Base-by-base conservation (phyloP, 2,113 vertebrate species). In the Falcunculus frontatus region DNA sequence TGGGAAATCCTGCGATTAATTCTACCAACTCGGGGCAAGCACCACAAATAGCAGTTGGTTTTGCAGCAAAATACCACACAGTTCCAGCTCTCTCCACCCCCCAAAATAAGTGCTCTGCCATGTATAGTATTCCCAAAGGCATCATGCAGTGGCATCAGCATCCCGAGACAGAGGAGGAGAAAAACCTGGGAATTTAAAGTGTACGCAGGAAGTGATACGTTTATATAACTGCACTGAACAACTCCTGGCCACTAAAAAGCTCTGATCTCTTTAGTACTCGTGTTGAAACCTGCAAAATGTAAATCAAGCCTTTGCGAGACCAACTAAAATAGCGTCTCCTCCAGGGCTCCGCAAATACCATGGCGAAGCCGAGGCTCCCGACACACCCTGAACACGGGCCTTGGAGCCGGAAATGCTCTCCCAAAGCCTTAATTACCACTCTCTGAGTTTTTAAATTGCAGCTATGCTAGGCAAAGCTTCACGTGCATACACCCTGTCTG, bases 271-370 rank as follows among this genome's bases (percentile, higher is more conserved):
- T 80, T 76, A 74, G 90, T 62, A 41, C 78, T 96, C 97, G 1
- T 96, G 98, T 98, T 90, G 94, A 97, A 98, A 98, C 98, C 95
- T 97, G 98, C 97, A 97, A 97, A 96, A 97, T 82, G 96, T 97
- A 98, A 98, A 98, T 95, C 96, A 97, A 97, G 89, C 93, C 96
- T 97, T 94, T 97, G 68, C 53, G 13, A 98, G 93, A 94, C 95
- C 95, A 96, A 96, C 96, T 95, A 96, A 98, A 98, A 98, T 87
- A 98, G 97, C 70, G 96, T 97, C 90, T 96, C 98, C 98, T 97
- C 93, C 88, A 46, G 98, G 98, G 97, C 96, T 92, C 92, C 7
- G 1, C 89, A 97, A 98, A 98, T 98, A 98, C 98, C 97, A 94
- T 47, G 19, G 96, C 35, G n/a, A 97, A 98, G 97, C 95, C 85